Base-by-base conservation (phyloP, 2,888 invertebrate species). In the Ceramica pisi region DNA sequence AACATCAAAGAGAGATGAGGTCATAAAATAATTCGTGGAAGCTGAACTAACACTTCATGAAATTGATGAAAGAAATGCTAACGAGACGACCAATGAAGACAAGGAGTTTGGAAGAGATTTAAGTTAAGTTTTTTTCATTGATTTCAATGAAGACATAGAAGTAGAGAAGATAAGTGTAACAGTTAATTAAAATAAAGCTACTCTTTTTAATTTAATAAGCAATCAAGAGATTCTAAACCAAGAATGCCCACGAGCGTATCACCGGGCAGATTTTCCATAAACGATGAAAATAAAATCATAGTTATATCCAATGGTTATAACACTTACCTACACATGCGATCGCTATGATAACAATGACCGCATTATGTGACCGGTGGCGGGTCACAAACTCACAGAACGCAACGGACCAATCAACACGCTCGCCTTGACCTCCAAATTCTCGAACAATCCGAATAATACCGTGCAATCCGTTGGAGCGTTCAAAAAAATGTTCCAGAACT, bases 401-500 rank as follows among this genome's bases (percentile, higher is more conserved):
- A 62, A 72, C 60, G 50, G 41, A 66, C 65, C 50, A 59, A 71
- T 55, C 57, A 23, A 14, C 67, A 21, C 61, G 65, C 31, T 78
- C 23, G 64, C 84, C 84, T 76, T 84, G 82, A 84, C 82, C 78
- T 68, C 75, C n/a, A 26, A 66, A 73, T 59, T 80, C 55, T 60
- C 64, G 60, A 83, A 73, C 63, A 55, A 63, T 67, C 31, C 61
- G 12, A 82, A 71, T 35, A 35, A 61, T 48, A 53, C 48, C 14
- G 21, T 26, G 44, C 44, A 48, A 65, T 35, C 64, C 72, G 62
- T 71, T 60, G 71, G 41, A 64, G 60, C 76, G 14, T 62, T 66
- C 4, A 3, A 35, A 59, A 55, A 50, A 70, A 14, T 9, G 31
- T 82, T 78, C 73, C 62, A 63, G 78, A 78, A 71, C 35, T 23